Evolutionary conservation across 2,113 vertebrate genomes (phyloP).

Genomic region (Cynopterus brachyotis): DNA sequence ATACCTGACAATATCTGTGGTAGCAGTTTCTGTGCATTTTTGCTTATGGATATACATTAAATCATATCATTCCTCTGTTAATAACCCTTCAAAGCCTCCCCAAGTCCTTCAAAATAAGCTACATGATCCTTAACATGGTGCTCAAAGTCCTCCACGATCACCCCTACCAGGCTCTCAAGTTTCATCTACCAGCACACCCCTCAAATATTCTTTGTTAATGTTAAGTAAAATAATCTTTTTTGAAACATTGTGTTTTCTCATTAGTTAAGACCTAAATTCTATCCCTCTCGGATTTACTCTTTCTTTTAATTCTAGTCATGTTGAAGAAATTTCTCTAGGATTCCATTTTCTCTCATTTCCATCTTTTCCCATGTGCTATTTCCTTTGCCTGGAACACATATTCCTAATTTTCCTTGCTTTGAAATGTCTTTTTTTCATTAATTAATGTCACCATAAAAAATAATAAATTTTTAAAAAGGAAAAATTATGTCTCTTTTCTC

Average conservation of each 20-base stretch:
- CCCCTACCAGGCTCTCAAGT: not conserved
- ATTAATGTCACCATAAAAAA: no score
- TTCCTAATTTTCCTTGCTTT: not conserved
- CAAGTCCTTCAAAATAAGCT: not conserved
- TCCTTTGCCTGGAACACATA: not conserved
- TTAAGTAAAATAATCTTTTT: not conserved
- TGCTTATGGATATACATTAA: not conserved
- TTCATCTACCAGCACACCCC: not conserved
- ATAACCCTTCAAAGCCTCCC: not conserved
- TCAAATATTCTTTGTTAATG: conserved; percentile 5
- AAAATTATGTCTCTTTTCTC: not conserved
- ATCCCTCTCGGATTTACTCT: not conserved
- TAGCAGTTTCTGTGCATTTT: not conserved
- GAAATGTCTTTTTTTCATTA: not conserved
- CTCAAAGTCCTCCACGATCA: not conserved
- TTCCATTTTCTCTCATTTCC: not conserved
- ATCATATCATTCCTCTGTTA: not conserved
- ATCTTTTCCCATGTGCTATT: not conserved
- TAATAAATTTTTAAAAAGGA: no score
- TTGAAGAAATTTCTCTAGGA: not conserved
- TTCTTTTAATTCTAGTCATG: not conserved
- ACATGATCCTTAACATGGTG: not conserved
- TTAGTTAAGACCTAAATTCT: conserved; percentile 9
- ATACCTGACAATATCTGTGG: not conserved
- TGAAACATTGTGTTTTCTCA: not conserved